phyloP scores from a whole-genome alignment of 64 coral and sea anemone species.

The Porites australiensis region DNA sequence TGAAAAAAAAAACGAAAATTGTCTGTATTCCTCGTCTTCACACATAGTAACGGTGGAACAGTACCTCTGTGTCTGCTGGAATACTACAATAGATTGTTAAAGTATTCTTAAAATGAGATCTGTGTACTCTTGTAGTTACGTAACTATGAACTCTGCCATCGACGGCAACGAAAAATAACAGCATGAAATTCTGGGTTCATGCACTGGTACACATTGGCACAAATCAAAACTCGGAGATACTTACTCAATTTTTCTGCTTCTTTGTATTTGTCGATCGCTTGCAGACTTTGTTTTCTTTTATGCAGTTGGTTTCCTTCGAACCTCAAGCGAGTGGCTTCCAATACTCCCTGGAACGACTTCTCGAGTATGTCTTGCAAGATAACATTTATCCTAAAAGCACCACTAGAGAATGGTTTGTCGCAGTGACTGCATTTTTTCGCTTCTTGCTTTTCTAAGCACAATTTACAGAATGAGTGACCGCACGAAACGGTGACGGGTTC shows the following conservation, averaged over 20 bases:
- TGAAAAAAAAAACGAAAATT: too few species aligned
- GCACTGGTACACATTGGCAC: background rate
- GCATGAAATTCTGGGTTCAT: too few species aligned
- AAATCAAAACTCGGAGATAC: background rate
- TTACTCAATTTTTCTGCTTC: slow-evolving; percentile 76
- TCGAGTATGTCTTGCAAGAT: slow-evolving; percentile 70
- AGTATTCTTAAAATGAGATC: too few species aligned
- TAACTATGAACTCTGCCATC: too few species aligned
- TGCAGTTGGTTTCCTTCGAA: slow-evolving; percentile 69
- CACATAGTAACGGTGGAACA: too few species aligned
- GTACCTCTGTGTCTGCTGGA: too few species aligned
- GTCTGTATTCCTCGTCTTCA: too few species aligned
- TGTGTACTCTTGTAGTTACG: too few species aligned
- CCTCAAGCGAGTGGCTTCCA: slow-evolving; percentile 44
- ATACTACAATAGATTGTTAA: too few species aligned
- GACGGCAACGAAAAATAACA: too few species aligned
- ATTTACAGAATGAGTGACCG: slow-evolving; percentile 57
- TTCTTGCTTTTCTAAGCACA: slow-evolving; percentile 69
- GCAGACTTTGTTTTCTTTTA: slow-evolving; percentile 29
- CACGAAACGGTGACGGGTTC: slow-evolving; percentile 55
- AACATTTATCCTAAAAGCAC: slow-evolving; percentile 65
- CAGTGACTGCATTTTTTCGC: slow-evolving; percentile 58
- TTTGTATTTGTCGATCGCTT: slow-evolving; percentile 71
- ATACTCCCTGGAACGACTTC: slow-evolving; percentile 71
- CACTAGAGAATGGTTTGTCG: slow-evolving; percentile 7